Conservation (phyloP, 1,140 invertebrate species). For the Eubasilissa regina region DNA sequence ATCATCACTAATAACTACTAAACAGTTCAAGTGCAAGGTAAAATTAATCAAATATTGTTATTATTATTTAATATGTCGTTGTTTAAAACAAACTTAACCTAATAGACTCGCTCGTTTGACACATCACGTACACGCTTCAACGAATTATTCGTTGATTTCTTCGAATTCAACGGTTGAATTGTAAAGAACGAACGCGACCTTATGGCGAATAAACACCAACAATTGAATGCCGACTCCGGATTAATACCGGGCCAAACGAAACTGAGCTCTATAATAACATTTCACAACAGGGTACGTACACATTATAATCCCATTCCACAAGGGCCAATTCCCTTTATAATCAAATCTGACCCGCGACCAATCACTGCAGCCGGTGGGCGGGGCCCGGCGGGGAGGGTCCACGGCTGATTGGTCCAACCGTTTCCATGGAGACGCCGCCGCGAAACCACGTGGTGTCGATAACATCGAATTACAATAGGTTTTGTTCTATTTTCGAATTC, state of each 20-base stretch:
- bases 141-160: not conserved
- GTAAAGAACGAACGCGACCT: not conserved
- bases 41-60: too few relatives aligned
- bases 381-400: conserved; percentile 16
- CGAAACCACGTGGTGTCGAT: conserved; percentile 28
- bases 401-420: conserved; percentile 3
- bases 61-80: too few relatives aligned
- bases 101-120: too few relatives aligned
- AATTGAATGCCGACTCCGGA: conserved; percentile 37
- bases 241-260: conserved; percentile 38
- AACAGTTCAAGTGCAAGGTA: too few relatives aligned
- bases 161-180: conserved; percentile 17
- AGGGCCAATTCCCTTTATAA: conserved; percentile 36
- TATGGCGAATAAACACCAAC: conserved; percentile 29
- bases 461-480: conserved; percentile 8
- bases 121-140: not conserved
- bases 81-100: too few relatives aligned
- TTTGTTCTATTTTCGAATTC: conserved; percentile 1
- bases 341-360: conserved; percentile 41
- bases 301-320: conserved; percentile 23
- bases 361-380: conserved; percentile 35
- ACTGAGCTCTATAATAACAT: conserved; percentile 36
- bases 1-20: too few relatives aligned
- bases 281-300: conserved; percentile 16
- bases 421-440: conserved; percentile 24